A percentile compares a stretch with the other conserved stretches of the same genome.
These are phyloP conservation scores for Drosophila oshimai DNA, from an alignment of 1,140 invertebrate species.

Conservation along the genomic window DNA sequence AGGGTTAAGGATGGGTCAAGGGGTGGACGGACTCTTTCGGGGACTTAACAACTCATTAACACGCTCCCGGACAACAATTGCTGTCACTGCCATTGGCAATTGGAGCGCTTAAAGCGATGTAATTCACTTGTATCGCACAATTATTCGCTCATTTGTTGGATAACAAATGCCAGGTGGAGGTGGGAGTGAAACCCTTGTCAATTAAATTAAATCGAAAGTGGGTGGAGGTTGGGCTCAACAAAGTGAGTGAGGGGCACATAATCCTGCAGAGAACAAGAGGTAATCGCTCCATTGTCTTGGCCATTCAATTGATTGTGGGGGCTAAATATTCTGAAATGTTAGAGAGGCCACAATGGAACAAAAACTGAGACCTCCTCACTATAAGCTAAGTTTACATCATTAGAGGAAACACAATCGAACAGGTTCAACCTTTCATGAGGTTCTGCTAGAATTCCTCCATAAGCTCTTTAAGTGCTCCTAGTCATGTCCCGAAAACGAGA, in stretches of 20 bases:
- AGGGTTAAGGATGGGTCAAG: neutral
- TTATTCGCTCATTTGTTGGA: slow-evolving; percentile 50
- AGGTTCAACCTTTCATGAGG: neutral
- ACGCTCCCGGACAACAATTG: slow-evolving; percentile 62
- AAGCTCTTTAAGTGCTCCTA: slow-evolving; percentile 1
- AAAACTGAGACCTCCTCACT: neutral
- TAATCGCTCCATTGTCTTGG: slow-evolving; percentile 26
- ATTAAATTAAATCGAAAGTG: slow-evolving; percentile 43
- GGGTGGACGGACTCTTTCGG: slow-evolving; percentile 36
- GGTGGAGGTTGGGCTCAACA: neutral
- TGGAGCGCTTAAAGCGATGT: slow-evolving; percentile 51
- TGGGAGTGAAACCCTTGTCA: slow-evolving; percentile 48
- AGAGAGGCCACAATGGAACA: neutral
- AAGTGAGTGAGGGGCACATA: neutral
- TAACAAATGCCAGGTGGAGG: slow-evolving; percentile 19
- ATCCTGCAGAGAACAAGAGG: neutral
- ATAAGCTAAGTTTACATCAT: neutral
- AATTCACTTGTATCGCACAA: slow-evolving; percentile 47
- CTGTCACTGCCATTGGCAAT: slow-evolving; percentile 37
- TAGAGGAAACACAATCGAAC: neutral
- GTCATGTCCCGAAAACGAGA: neutral
- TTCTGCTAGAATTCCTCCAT: too few relatives aligned
- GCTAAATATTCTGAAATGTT: neutral
- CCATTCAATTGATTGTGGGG: neutral
- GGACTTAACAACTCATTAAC: slow-evolving; percentile 76